phyloP scores from a whole-genome alignment of 1,140 invertebrate species.

The Drosophila bifasciata region DNA sequence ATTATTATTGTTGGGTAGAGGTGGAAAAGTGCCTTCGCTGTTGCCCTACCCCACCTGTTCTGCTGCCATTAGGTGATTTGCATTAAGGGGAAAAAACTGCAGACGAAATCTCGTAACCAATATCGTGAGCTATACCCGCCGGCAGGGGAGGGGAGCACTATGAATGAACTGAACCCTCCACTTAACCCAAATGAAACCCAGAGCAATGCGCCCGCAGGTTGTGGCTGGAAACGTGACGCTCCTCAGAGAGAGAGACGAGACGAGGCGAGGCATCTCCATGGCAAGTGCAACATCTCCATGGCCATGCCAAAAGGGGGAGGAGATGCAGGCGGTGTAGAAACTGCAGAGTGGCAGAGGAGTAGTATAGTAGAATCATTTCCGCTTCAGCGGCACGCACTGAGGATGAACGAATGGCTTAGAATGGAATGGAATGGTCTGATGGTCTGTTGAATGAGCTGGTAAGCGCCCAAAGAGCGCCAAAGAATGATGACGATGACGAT shows the following conservation, averaged over 20 bases:
- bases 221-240: slow-evolving; percentile 57
- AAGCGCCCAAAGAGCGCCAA: no score
- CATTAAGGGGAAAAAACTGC: neutral
- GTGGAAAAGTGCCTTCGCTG: no score
- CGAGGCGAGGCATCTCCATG: slow-evolving; percentile 18
- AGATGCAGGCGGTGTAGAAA: slow-evolving; percentile 25
- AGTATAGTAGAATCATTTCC: slow-evolving; percentile 54
- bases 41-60: no score
- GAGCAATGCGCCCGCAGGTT: slow-evolving; percentile 29
- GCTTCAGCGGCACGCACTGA: slow-evolving; percentile 70
- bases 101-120: slow-evolving; percentile 6
- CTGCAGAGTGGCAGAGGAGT: neutral
- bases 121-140: slow-evolving; percentile 40
- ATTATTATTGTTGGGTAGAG: no score
- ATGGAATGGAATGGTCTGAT: slow-evolving; percentile 29
- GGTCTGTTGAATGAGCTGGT: no score
- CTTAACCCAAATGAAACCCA: slow-evolving; percentile 47
- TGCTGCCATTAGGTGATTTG: no score
- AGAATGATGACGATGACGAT: slow-evolving; percentile 3
- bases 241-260: no score
- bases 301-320: slow-evolving; percentile 12
- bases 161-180: slow-evolving; percentile 40
- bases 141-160: slow-evolving; percentile 13
- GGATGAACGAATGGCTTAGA: slow-evolving; percentile 77
- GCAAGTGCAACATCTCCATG: slow-evolving; percentile 42